Base-by-base conservation (phyloP, 2,113 vertebrate species). In the Manacus vitellinus region DNA sequence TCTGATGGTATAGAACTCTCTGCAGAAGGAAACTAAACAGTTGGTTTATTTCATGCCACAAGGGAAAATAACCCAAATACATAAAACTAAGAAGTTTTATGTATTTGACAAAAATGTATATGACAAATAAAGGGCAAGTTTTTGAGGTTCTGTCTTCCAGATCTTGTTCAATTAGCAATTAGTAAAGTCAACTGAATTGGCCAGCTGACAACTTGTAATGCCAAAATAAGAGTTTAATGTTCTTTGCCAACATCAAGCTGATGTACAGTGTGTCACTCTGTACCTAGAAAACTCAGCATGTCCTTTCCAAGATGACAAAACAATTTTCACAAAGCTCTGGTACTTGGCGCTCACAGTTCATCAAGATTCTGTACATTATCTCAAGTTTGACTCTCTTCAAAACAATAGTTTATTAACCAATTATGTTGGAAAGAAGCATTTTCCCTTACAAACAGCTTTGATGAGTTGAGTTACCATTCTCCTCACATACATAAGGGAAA, bases 71-170 rank as follows among this genome's bases (percentile, higher is more conserved):
- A 84, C 51, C 56, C 55, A 62, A 85, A 91, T 44, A 61, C 28
- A 56, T 33, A 27, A 12, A 70, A 62, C 25, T 71, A 95, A 82
- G 35, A 96, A 90, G 81, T 55, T 95, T 35, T 35, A 35, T 35
- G 35, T 35, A 35, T 35, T 35, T 35, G 35, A 35, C 35, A 35
- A 35, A 35, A 35, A 35, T 35, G 35, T 35, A 35, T 35, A 35
- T 35, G 70, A 92, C 71, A 97, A 33, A 51, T 24, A 93, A 95
- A 95, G 76, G 33, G 31, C 33, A 96, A 87, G 13, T 51, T 96
- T 94, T 75, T 84, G 70, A 94, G 56, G 7, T 82, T 95, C 70
- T 84, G 33, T 89, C 41, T 95, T 95, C 35, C 39, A 79, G n/a
- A 58, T 85, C 81, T 73, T 85, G 37, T 49, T 43, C 56, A 79